Base-by-base conservation (phyloP, 1,140 invertebrate genomes). In the Monochamus saltuarius region DNA sequence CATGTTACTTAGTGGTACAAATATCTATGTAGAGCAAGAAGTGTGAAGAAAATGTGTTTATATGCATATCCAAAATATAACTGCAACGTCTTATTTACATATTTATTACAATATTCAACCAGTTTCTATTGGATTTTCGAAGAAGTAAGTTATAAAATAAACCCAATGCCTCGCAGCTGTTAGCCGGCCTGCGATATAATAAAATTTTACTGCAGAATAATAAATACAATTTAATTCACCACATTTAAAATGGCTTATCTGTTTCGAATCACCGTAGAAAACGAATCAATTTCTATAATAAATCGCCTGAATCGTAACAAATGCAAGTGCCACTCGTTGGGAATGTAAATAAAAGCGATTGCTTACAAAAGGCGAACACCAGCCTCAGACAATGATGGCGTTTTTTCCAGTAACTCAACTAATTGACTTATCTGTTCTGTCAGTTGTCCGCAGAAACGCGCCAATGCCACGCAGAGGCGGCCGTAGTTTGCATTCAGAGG, bases 361-460 rank as follows among this genome's bases (percentile, higher is more conserved):
- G 19, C 36, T 17, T 35, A 17, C 49, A 51, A 60, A 61, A 61
- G 53, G 37, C 53, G 49, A 56, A 35, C 54, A 65, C 49, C 42
- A 54, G 61, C 59, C 61, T n/a, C 10, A 51, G 35, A 37, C 49
- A 47, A 51, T 51, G 49, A 61, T 65, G 63, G 59, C 42, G 35
- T 38, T 45, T 56, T 52, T 61, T 64, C 51, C 56, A 22, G 17
- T 19, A 47, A 39, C 43, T 46, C 42, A 51, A 55, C 59, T 65
- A 65, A 65, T 65, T 65, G 63, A 65, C 59, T 65, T 65, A 65
- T 65, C 63, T 62, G 46, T 37, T 62, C 40, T 54, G 63, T 62
- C 63, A 64, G 14, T 46, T 42, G 29, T 42, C 49, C 59, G 16
- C 34, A 51, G 35, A 62, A 52, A 54, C 43, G 22, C 22, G 22